phyloP scores from a whole-genome alignment of 35 echinoderm and acorn worm species.

The Anneissia japonica region DNA sequence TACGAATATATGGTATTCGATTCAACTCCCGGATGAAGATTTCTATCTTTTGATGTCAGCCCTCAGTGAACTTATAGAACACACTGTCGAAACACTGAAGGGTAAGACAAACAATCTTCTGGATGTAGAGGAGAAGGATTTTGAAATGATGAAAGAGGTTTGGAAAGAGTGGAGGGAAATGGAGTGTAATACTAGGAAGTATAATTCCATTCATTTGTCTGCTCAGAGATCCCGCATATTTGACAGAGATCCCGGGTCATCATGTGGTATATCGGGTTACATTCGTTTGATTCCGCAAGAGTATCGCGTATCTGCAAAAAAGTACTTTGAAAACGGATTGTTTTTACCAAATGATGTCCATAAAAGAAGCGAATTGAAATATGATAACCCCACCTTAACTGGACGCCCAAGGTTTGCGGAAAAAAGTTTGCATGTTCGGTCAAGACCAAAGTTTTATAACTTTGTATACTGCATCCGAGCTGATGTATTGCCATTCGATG shows the following conservation, averaged over 20 bases:
- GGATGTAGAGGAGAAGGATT: background rate
- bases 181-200: background rate
- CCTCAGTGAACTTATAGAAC: background rate
- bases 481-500: background rate
- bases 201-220: background rate
- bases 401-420: background rate
- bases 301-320: background rate
- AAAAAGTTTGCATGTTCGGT: no score
- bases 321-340: background rate
- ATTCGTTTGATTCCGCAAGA: no score
- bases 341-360: background rate
- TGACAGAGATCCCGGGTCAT: background rate
- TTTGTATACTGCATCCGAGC: background rate
- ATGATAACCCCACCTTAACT: background rate
- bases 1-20: conserved; percentile 45
- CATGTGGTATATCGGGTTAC: no score
- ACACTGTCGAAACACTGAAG: background rate
- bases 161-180: background rate
- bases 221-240: background rate
- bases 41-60: conserved; percentile 7
- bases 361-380: background rate
- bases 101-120: background rate
- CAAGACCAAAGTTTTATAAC: background rate
- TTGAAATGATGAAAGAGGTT: background rate
- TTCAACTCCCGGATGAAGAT: conserved; percentile 28